phyloP scores from a whole-genome alignment of 2,797 vertebrate species.

The Molossus molossus region DNA sequence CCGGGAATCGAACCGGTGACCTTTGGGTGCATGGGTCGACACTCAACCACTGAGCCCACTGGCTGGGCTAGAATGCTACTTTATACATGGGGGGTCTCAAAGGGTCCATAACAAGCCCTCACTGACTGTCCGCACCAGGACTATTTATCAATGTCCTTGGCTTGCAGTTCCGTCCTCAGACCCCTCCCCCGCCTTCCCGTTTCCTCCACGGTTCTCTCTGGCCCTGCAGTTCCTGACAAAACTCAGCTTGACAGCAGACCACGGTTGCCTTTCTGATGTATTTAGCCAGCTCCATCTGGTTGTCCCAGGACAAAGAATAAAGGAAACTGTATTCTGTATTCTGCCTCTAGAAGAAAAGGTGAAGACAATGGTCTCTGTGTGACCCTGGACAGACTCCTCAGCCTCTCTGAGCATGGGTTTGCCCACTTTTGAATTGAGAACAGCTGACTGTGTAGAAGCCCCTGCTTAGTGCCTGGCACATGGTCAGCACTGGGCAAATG shows the following conservation, averaged over 20 bases:
- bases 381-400: not conserved
- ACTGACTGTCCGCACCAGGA: not conserved
- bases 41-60: too few relatives aligned
- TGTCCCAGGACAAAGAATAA: not conserved
- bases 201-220: not conserved
- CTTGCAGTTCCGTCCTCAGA: not conserved
- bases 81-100: not conserved
- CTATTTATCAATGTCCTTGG: not conserved
- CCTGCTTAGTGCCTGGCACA: too few relatives aligned
- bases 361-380: not conserved
- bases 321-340: not conserved
- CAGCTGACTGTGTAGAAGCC: not conserved
- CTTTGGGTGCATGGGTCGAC: too few relatives aligned
- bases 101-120: accelerated
- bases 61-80: not conserved
- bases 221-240: not conserved
- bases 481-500: not conserved
- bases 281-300: not conserved
- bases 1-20: too few relatives aligned
- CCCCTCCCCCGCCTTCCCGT: accelerated
- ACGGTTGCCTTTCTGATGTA: not conserved
- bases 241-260: not conserved
- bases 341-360: not conserved
- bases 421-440: not conserved
- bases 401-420: not conserved